These are phyloP conservation scores for Trachelus stipa DNA, from an alignment of 2,888 invertebrate genomes.

Conservation along the genomic window DNA sequence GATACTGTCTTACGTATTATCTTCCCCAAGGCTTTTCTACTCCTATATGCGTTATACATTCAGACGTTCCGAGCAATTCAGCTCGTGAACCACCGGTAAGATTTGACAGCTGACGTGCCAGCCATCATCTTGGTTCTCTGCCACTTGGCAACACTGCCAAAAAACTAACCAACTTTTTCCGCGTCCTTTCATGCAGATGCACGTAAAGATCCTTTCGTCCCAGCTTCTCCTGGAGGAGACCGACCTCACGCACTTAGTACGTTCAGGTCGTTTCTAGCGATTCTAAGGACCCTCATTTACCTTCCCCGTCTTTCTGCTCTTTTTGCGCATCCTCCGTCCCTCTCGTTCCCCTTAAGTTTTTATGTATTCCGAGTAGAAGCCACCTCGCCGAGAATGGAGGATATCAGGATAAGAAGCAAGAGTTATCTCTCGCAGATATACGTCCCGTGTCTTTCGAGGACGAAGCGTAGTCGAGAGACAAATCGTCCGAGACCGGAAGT, in stretches of 20 bases:
- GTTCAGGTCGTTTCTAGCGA: neutral
- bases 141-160: neutral
- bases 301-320: neutral
- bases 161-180: neutral
- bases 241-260: neutral
- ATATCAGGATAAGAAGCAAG: neutral
- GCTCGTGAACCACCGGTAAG: neutral
- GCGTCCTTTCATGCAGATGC: neutral
- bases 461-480: neutral
- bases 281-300: neutral
- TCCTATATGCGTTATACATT: neutral
- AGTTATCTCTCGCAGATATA: neutral
- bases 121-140: neutral
- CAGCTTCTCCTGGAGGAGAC: neutral
- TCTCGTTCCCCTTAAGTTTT: neutral
- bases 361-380: neutral
- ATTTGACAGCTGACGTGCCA: neutral
- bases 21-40: neutral
- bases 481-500: neutral
- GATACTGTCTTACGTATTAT: neutral
- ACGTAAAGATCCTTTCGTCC: neutral
- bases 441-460: neutral
- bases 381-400: neutral
- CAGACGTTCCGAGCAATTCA: neutral
- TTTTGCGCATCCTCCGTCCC: neutral